Base-by-base conservation (phyloP, 2,888 invertebrate genomes). In the Piscicola geometra region DNA sequence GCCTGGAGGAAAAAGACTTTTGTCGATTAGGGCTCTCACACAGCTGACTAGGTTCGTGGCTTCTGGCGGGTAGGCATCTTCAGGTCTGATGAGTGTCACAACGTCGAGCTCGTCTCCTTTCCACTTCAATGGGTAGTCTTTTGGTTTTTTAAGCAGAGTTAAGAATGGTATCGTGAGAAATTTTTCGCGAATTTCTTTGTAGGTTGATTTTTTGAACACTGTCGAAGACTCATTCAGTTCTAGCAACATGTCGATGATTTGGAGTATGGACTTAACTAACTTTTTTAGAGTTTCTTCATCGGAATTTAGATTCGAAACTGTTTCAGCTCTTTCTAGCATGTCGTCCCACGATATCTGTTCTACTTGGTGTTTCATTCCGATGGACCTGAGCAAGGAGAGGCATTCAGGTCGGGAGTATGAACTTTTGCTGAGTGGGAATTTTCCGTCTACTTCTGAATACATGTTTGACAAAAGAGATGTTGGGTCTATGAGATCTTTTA, bases 401-500 rank as follows among this genome's bases (percentile, higher is more conserved):
- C 67, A 73, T 9, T 77, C 76, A n/a, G 75, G 67, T 30, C 50
- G 52, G 18, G 52, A 66, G 41, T 76, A 79, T 28, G 76, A 41
- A 66, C 71, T 71, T 18, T 68, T 70, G 9, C 71, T 76, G 30
- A 77, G 33, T 9, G 82, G 82, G 78, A 82, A 83, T 2, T 80
- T 36, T 32, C 78, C 81, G 69, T 83, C 83, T 1, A 75, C 74
- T 25, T 69, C 70, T 9, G 50, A 32, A 71, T 79, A 83, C 60
- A 83, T 77, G 1, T 60, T 47, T 12, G 81, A 78, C 18, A 80
- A 71, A 9, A 71, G 32, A 32, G 80, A 75, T 0, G 35, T 50
- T 3, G 81, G 82, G 75, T 81, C 76, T 25, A 83, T 78, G 5
- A 82, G 78, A n/a, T 82, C 79, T 21, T 41, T 41, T 28, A 81